Base-by-base conservation (phyloP, 2,113 vertebrate species). In the Indicator maculatus region DNA sequence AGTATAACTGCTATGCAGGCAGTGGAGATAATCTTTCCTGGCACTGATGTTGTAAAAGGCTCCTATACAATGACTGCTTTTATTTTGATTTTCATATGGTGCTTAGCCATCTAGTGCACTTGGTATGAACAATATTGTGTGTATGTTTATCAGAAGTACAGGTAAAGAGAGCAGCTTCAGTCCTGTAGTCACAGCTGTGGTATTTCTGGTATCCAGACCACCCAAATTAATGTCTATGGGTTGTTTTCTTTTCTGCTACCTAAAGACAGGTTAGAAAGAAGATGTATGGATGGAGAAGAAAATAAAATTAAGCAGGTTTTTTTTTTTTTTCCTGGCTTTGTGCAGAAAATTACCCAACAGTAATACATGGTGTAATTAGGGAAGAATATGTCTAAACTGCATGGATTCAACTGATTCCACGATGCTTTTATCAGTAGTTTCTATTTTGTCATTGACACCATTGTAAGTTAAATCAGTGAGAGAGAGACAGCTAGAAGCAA, bases 341-440 rank as follows among this genome's bases (percentile, higher is more conserved):
- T 86, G 59, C 30, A 85, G 50, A 84, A 94, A 83, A 82, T 88
- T 93, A 45, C 28, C 64, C 86, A 89, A 33, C 41, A 76, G 72
- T 89, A 82, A 65, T 81, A 50, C 52, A 79, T 73, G 5, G 28
- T 85, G 64, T 84, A 86, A 92, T 38, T 83, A 78, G 38, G 28
- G 33, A 82, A 58, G 56, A 52, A 18, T 3, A 3, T 80, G 36
- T 86, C 81, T 66, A 4, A 88, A 39, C 72, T 92, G n/a, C 52
- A 17, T 65, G 75, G 76, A 92, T 80, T 53, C 96, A 66, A 33
- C 63, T 77, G 94, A 91, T 93, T 97, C 88, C 44, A 24, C 67
- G 56, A 78, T 66, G 81, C 71, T 96, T 89, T 90, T 95, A 89
- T 96, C 84, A 95, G 55, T 72, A 56, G 78, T 69, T 96, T 97